Conservation (phyloP, 2,113 vertebrate genomes). For the Caretta caretta region DNA sequence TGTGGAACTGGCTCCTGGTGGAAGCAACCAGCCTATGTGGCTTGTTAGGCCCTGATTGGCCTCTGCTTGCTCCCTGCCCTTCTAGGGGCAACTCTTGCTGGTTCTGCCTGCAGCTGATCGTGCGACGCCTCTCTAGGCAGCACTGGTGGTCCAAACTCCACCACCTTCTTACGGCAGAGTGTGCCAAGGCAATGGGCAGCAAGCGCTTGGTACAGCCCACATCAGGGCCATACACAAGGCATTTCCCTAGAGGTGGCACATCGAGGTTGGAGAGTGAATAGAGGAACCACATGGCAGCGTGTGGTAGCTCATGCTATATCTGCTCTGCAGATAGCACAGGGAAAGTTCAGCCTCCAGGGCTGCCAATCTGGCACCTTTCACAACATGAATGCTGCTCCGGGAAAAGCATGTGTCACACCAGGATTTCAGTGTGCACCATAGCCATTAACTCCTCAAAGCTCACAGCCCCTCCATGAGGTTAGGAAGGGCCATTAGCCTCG, state of each 20-base stretch:
- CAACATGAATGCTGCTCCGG: not conserved
- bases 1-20: too few species aligned
- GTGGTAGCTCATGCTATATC: not conserved
- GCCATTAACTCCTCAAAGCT: not conserved
- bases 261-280: not conserved
- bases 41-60: too few species aligned
- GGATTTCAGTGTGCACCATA: not conserved
- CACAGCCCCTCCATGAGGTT: not conserved
- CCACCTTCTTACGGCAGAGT: too few species aligned
- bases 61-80: not conserved
- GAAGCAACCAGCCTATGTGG: too few species aligned
- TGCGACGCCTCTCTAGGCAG: not conserved
- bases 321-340: not conserved
- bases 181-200: not conserved
- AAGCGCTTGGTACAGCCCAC: not conserved
- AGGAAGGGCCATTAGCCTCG: not conserved
- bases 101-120: too few species aligned
- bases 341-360: not conserved
- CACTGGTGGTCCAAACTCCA: not conserved
- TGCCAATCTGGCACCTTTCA: not conserved
- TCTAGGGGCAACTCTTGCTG: too few species aligned
- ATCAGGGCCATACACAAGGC: not conserved
- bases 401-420: not conserved
- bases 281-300: not conserved
- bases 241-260: accelerated